These are phyloP conservation scores for Tricholaema leucomelas DNA, from an alignment of 2,113 vertebrate species.

Conservation along the genomic window DNA sequence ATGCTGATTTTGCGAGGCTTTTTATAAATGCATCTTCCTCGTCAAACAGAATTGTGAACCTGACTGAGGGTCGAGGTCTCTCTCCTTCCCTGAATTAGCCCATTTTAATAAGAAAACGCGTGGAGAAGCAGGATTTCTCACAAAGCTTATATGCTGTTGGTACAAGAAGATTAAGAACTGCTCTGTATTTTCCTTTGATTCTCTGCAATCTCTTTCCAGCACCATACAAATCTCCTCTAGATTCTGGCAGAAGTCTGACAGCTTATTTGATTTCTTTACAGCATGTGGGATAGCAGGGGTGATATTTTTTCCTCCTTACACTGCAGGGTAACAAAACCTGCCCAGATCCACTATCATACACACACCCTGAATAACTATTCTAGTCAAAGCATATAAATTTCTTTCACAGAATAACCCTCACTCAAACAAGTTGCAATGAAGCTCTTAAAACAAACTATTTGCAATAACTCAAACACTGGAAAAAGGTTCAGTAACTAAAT, in stretches of 20 bases:
- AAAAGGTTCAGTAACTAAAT: background rate
- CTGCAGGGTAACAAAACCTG: background rate
- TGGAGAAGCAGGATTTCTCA: background rate
- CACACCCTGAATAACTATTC: background rate
- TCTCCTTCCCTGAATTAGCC: background rate
- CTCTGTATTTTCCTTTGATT: background rate
- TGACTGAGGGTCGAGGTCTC: background rate
- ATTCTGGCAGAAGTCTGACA: background rate
- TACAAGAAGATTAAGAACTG: constrained; percentile 17
- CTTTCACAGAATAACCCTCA: background rate
- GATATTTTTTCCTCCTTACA: background rate
- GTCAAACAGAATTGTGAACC: background rate
- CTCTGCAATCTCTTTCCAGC: background rate
- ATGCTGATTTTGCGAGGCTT: background rate
- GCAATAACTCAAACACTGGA: background rate
- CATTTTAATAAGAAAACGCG: background rate
- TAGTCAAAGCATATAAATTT: background rate
- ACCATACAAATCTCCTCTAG: background rate
- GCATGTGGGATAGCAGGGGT: background rate
- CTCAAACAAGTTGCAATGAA: background rate
- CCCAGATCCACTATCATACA: background rate
- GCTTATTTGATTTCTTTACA: background rate
- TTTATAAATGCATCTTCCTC: background rate
- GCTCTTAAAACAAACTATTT: background rate
- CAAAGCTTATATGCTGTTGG: background rate